These are phyloP conservation scores for Zosterops pallidus DNA, from an alignment of 2,113 vertebrate genomes.

Conservation along the genomic window DNA sequence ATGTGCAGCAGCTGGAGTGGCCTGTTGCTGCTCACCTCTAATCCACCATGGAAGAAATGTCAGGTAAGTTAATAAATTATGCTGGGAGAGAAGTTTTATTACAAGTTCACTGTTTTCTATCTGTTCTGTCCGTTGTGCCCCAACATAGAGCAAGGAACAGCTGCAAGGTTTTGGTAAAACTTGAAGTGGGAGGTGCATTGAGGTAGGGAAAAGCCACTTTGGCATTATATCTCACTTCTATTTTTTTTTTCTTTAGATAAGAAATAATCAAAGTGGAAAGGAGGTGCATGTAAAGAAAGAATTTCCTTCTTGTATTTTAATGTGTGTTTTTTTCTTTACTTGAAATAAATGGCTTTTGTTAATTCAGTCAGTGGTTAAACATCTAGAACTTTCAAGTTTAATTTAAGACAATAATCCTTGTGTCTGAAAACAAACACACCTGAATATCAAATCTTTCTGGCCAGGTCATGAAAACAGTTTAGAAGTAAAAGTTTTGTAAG, in stretches of 20 bases:
- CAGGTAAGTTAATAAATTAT: background rate
- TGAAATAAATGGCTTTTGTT: conserved; percentile 12
- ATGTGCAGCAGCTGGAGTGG: background rate
- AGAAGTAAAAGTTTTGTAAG: background rate
- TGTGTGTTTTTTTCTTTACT: background rate
- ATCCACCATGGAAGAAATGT: background rate
- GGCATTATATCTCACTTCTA: background rate
- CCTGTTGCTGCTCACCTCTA: background rate
- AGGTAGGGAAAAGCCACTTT: background rate
- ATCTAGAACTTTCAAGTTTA: background rate
- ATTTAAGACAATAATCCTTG: background rate
- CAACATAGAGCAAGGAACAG: background rate
- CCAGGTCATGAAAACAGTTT: background rate
- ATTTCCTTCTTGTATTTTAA: conserved; percentile 3
- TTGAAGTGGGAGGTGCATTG: background rate
- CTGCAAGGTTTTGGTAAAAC: background rate
- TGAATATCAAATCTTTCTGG: background rate
- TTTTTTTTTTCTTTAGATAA: background rate
- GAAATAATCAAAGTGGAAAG: background rate
- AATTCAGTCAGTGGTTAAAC: background rate
- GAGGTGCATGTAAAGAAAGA: background rate
- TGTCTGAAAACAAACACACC: background rate
- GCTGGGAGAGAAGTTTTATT: background rate
- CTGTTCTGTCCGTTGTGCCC: background rate
- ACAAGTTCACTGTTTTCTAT: background rate